phyloP scores from a whole-genome alignment of 2,888 invertebrate species.

The Holacanthella duospinosa region DNA sequence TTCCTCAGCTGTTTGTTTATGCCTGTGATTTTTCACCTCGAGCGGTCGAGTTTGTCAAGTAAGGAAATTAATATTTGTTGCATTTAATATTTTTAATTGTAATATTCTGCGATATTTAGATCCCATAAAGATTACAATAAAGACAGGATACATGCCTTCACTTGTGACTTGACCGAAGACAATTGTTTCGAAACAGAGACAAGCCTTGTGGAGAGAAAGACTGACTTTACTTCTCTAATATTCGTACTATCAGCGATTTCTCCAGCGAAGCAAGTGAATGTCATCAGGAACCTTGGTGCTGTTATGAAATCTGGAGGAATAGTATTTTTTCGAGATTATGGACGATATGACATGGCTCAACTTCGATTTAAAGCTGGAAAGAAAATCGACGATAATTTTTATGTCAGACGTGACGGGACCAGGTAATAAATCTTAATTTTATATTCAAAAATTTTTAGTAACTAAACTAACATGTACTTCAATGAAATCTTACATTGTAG shows the following conservation, averaged over 20 bases:
- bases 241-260: constrained; percentile 92
- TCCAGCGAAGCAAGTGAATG: constrained; percentile 62
- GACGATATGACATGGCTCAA: constrained; percentile 90
- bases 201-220: constrained; percentile 32
- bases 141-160: constrained; percentile 62
- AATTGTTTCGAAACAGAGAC: constrained; percentile 49
- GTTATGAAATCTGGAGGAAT: constrained; percentile 65
- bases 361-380: constrained; percentile 84
- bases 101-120: constrained; percentile 10
- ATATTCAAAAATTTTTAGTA: neutral
- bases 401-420: constrained; percentile 93
- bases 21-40: constrained; percentile 89
- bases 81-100: neutral
- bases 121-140: constrained; percentile 53
- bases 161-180: constrained; percentile 68
- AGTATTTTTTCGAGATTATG: constrained; percentile 89
- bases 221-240: constrained; percentile 78
- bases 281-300: constrained; percentile 52
- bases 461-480: constrained; percentile 20
- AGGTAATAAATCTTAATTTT: constrained; percentile 46
- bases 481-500: constrained; percentile 47
- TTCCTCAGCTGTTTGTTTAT: constrained; percentile 59
- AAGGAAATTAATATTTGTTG: constrained; percentile 27
- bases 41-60: constrained; percentile 75
- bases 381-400: constrained; percentile 86